Percentiles rank a stretch among this genome's conserved stretches.
Conservation (phyloP, 2,797 vertebrate genomes). For the Salmo trutta region DNA sequence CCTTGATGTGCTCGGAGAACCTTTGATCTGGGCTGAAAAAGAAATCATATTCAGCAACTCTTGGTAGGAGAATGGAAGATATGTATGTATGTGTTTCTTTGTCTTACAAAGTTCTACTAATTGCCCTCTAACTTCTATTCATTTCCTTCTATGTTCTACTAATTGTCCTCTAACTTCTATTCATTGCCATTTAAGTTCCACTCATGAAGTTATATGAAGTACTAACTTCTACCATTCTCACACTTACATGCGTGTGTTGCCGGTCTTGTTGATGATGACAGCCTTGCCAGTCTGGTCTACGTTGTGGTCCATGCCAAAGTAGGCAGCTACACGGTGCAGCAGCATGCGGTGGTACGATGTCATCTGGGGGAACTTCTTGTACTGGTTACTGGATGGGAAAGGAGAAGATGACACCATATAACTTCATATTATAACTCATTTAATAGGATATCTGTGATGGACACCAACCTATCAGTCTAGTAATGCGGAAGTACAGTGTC, state of each 20-base stretch:
- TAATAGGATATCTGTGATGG: not conserved
- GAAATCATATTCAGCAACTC: not conserved
- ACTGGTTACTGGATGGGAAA: conserved; percentile 85
- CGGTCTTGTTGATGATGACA: conserved; percentile 98
- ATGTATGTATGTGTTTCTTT: not conserved
- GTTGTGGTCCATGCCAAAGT: conserved; percentile 99
- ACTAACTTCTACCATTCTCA: not conserved
- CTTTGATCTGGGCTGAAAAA: conserved; percentile 91
- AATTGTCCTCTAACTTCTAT: no score
- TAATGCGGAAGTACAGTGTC: not conserved
- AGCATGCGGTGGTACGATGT: conserved; percentile 99
- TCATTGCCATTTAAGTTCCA: not conserved
- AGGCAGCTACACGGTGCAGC: conserved; percentile 96
- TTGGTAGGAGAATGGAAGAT: not conserved
- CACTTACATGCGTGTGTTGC: conserved; percentile 95
- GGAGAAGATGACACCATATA: not conserved
- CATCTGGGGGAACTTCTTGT: conserved; percentile 99
- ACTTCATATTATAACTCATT: not conserved
- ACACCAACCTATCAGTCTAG: not conserved
- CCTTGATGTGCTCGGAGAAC: conserved; percentile 98
- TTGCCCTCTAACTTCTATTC: not conserved
- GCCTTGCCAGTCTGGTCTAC: conserved; percentile 99
- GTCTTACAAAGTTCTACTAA: not conserved
- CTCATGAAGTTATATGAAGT: no score
- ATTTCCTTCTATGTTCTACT: no score